phyloP scores from a whole-genome alignment of 1,140 invertebrate genomes.

The Drosophila paulistorum region DNA sequence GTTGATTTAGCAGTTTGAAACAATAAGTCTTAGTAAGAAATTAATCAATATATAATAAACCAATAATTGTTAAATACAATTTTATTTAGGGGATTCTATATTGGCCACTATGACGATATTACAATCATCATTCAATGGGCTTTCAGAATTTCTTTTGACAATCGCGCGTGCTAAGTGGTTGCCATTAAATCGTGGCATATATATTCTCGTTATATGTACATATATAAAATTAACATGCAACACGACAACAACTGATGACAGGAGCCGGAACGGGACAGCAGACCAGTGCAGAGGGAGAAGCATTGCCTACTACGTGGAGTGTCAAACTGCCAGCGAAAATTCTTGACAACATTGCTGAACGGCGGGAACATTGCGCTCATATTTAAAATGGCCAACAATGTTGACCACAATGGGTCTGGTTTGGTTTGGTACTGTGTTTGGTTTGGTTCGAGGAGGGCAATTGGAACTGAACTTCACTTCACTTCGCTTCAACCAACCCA shows the following conservation, averaged over 20 bases:
- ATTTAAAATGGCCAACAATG: constrained; percentile 64
- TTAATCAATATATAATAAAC: too few relatives aligned
- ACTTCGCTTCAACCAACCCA: too few relatives aligned
- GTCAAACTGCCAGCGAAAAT: constrained; percentile 60
- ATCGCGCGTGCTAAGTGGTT: constrained; percentile 63
- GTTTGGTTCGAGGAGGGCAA: constrained; percentile 23
- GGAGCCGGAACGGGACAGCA: constrained; percentile 8
- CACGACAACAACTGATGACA: constrained; percentile 61
- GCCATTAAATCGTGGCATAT: constrained; percentile 72
- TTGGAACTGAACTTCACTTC: constrained; percentile 31
- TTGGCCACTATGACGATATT: constrained; percentile 15
- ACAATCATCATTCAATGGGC: constrained; percentile 17
- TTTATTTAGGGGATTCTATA: not conserved
- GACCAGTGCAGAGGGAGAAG: not conserved
- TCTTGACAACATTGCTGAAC: constrained; percentile 54
- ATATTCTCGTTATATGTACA: constrained; percentile 49
- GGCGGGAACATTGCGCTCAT: constrained; percentile 51
- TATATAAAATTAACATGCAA: constrained; percentile 65
- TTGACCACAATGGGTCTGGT: constrained; percentile 50
- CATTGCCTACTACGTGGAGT: constrained; percentile 41
- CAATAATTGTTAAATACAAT: not conserved
- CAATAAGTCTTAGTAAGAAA: too few relatives aligned
- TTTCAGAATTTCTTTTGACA: constrained; percentile 42
- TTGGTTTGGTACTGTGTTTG: not conserved
- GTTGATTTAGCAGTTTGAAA: too few relatives aligned